Evolutionary conservation across 2,888 invertebrate genomes (phyloP), one percentile per base, ranked within the genome.

Genomic region (Callyntrura sp.): DNA sequence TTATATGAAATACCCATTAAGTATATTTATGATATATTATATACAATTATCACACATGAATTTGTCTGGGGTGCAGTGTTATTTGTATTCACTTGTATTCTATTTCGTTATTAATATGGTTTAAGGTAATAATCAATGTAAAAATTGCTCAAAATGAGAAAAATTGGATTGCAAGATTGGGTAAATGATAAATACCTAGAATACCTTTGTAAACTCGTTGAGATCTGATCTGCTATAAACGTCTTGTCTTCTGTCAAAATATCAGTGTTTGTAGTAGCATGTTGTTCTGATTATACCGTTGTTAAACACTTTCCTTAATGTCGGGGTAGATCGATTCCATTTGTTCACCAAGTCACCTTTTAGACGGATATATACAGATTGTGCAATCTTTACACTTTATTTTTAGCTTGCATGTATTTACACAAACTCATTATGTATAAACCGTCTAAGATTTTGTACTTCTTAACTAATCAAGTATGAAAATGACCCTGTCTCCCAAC

Each of bases 131-230:
- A 35, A 76, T 45, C 28, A 84, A 60, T 85, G 81, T 87, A 90
- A 87, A 82, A 90, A 81, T 90, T 90, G 90, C 90, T 90, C 90
- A 90, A 90, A 62, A 62, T 57, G 82, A 81, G 81, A 28, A 60
- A 85, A 78, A 12, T 76, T 85, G 85, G 43, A 85, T 28, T 76
- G 55, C 45, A 60, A 83, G 35, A 83, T 68, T 68, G 51, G 51
- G 20, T 23, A 35, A 35, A 55, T 20, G 25, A 57, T 68, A 51
- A 68, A 82, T 9, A 62, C 35, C 35, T 60, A 60, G 23, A 78
- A n/a, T 23, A 65, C 48, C 48, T 35, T 23, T 83, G 25, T 76
- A 78, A 78, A 57, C 78, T 55, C 20, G 70, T 70, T 84, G 70
- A 84, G 84, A 84, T 84, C 84, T 84, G 84, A 35, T 35, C 35